These are phyloP conservation scores for Gortyna flavago DNA, from an alignment of 2,888 invertebrate species.

Conservation along the genomic window DNA sequence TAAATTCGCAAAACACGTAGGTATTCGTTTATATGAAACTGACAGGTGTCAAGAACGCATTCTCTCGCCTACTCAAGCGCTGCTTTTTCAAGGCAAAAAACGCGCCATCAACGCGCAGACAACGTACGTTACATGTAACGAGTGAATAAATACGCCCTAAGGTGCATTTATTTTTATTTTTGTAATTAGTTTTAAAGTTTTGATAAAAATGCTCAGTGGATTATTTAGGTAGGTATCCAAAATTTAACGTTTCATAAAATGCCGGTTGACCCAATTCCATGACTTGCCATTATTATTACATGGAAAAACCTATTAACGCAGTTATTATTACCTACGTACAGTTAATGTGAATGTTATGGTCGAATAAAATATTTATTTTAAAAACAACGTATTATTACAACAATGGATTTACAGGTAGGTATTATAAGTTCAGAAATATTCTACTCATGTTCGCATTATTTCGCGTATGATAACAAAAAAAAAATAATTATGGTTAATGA, in stretches of 20 bases:
- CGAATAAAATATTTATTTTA: neutral
- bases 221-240: neutral
- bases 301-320: neutral
- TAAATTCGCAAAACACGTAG: no score
- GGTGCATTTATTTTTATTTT: neutral
- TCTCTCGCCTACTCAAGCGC: neutral
- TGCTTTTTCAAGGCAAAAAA: neutral
- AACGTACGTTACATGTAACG: no score
- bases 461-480: neutral
- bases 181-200: neutral
- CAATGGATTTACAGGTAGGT: neutral
- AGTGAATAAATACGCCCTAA: neutral
- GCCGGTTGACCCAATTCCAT: neutral
- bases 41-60: no score
- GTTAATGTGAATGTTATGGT: neutral
- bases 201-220: neutral
- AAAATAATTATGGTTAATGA: no score
- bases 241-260: neutral
- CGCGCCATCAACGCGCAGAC: no score
- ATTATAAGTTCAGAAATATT: neutral
- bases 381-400: neutral
- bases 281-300: neutral
- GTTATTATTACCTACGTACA: no score
- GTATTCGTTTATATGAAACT: no score
- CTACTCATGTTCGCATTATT: neutral